These are phyloP conservation scores for Sebastes matsubarae DNA, from an alignment of 2,797 vertebrate genomes.

Conservation along the genomic window DNA sequence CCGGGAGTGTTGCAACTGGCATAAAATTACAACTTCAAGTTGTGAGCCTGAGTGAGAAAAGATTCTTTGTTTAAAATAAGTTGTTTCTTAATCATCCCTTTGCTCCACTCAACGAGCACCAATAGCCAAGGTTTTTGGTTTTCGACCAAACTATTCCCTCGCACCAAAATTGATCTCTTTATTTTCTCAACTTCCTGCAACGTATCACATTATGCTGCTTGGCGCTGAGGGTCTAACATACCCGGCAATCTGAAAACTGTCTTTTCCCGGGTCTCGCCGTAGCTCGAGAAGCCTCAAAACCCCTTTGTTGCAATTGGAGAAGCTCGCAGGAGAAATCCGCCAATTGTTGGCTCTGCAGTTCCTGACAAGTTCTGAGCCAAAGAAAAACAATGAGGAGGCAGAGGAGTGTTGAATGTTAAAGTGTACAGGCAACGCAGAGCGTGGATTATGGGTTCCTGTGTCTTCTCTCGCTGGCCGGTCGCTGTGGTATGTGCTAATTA, in stretches of 20 bases:
- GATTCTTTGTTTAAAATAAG: conserved; percentile 40
- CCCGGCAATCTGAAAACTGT: conserved; percentile 51
- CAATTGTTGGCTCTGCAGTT: conserved; percentile 22
- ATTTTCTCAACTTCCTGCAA: conserved; percentile 60
- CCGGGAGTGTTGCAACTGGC: conserved; percentile 46
- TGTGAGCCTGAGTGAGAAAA: conserved; percentile 2
- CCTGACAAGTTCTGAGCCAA: conserved; percentile 10
- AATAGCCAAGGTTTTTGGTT: conserved; percentile 37
- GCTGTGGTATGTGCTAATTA: conserved; percentile 72
- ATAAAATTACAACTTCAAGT: conserved; percentile 3
- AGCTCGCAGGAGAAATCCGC: conserved; percentile 18
- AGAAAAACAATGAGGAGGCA: conserved; percentile 56
- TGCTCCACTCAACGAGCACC: conserved; percentile 7
- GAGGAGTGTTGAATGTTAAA: conserved; percentile 29
- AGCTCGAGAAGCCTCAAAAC: conserved; percentile 39
- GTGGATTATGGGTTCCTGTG: conserved; percentile 61
- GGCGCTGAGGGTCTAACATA: conserved; percentile 42
- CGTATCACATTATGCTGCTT: conserved; percentile 52
- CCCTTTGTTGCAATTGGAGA: conserved; percentile 59
- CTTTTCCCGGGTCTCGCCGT: conserved; percentile 26
- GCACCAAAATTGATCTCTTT: conserved; percentile 55
- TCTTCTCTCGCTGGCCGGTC: conserved; percentile 42
- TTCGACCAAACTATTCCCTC: conserved; percentile 43
- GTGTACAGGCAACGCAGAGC: conserved; percentile 33
- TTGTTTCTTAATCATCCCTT: conserved; percentile 36